phyloP scores from a whole-genome alignment of 2,888 invertebrate genomes.

The Zhuqinia jingwanae region DNA sequence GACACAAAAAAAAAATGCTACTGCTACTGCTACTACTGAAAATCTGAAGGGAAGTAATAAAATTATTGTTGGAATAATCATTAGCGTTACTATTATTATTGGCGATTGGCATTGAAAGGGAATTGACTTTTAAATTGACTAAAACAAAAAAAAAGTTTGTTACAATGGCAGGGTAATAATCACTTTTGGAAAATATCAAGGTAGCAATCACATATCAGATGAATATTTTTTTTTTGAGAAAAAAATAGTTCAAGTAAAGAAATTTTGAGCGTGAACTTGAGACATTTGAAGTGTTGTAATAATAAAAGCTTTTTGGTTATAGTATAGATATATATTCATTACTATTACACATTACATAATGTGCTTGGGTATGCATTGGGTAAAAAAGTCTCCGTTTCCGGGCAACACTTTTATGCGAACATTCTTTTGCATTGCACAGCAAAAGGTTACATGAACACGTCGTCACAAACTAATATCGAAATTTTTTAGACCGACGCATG shows the following conservation, averaged over 20 bases:
- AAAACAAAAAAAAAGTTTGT: not conserved
- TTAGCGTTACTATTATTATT: not conserved
- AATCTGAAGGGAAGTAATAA: not conserved
- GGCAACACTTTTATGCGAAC: too few species aligned
- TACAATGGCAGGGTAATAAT: slow-evolving; percentile 2
- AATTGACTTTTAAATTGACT: slow-evolving; percentile 24
- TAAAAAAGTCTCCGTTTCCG: too few species aligned
- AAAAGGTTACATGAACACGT: too few species aligned
- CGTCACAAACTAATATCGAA: too few species aligned
- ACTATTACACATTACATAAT: too few species aligned
- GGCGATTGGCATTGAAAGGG: not conserved
- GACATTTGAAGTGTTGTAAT: too few species aligned
- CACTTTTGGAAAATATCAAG: not conserved
- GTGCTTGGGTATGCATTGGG: too few species aligned
- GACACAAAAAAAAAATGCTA: too few species aligned
- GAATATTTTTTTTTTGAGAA: not conserved
- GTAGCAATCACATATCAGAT: not conserved
- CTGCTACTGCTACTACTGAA: too few species aligned
- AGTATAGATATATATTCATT: not conserved
- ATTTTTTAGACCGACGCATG: too few species aligned
- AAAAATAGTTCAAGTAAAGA: not conserved
- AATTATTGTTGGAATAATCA: slow-evolving; percentile 12
- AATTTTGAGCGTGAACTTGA: not conserved
- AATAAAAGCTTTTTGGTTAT: not conserved
- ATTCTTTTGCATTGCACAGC: too few species aligned